Evolutionary conservation across 2,797 vertebrate genomes (phyloP), one percentile per base, ranked within the genome.

Genomic region (Sciurus carolinensis): DNA sequence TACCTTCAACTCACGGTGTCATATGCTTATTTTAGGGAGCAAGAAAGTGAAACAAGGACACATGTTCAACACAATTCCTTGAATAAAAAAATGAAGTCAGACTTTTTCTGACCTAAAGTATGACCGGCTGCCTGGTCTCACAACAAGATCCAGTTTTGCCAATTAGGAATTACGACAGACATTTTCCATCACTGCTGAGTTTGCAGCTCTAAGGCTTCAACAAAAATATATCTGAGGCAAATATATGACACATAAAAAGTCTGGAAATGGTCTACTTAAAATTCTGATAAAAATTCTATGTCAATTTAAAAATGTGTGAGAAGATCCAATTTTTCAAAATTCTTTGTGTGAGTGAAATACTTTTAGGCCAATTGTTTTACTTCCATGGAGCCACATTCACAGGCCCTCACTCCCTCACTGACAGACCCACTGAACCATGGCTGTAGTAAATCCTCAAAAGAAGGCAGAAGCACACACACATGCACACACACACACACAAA

Each of bases 21-120:
- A 33, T 7, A 33, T 92, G 62, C 42, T 91, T 90, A 50, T 71
- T 96, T 87, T 69, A 93, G 72, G 71, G 87, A 96, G 22, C 71
- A 30, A 79, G 67, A 72, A 87, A 18, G 52, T 7, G n/a, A 82
- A 81, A 33, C 30, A 71, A 39, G 14, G 47, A 57, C 73, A 62
- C 73, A 81, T 87, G 33, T 33, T 85, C 24, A 66, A 86, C 86
- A 95, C 81, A 82, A 26, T 69, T 64, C 66, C 30, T 91, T 28
- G 54, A 93, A 89, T 77, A 15, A 72, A 90, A 92, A 64, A 64
- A 59, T 1, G 5, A 20, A 91, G 36, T 77, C 30, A 64, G 44
- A 39, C 50, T 42, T 71, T 88, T 83, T 92, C 85, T 50, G 52
- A 85, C 85, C 24, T 36, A 30, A 91, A 93, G 66, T 42, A 39